Evolutionary conservation across 2,888 invertebrate genomes (phyloP).

Genomic region (Hypercompe scribonia): DNA sequence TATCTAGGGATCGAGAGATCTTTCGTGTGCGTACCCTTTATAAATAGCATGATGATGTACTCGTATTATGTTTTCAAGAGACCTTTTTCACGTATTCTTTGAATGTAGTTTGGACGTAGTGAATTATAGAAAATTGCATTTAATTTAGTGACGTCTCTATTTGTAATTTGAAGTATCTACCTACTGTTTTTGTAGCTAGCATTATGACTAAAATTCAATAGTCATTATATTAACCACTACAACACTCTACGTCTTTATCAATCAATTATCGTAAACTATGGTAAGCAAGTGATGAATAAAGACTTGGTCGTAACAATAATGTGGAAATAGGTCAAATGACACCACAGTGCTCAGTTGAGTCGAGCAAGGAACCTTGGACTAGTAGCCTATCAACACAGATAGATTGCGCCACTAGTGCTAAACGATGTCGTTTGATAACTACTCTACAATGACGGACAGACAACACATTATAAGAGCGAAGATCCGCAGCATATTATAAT

Average conservation of each 20-base stretch:
- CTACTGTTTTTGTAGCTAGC: neutral
- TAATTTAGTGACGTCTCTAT: neutral
- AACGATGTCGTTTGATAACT: conserved; percentile 6
- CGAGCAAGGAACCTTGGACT: conserved; percentile 8
- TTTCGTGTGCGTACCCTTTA: neutral
- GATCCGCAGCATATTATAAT: neutral
- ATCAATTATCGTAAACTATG: neutral
- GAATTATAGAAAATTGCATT: neutral
- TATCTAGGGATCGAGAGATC: neutral
- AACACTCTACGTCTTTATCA: neutral
- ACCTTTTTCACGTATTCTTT: neutral
- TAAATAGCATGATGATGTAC: neutral
- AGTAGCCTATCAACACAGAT: neutral
- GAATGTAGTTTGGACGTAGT: neutral
- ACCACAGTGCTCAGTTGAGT: neutral
- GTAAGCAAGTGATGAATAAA: neutral
- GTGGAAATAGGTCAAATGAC: conserved; percentile 3
- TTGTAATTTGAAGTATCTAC: neutral
- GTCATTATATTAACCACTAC: neutral
- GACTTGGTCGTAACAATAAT: neutral
- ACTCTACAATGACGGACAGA: neutral
- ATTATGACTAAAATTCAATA: neutral
- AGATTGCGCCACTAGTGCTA: conserved; percentile 8
- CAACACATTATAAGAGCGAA: neutral
- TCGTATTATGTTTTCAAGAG: neutral